phyloP scores from a whole-genome alignment of 2,888 invertebrate species.

The Erebia palarica region DNA sequence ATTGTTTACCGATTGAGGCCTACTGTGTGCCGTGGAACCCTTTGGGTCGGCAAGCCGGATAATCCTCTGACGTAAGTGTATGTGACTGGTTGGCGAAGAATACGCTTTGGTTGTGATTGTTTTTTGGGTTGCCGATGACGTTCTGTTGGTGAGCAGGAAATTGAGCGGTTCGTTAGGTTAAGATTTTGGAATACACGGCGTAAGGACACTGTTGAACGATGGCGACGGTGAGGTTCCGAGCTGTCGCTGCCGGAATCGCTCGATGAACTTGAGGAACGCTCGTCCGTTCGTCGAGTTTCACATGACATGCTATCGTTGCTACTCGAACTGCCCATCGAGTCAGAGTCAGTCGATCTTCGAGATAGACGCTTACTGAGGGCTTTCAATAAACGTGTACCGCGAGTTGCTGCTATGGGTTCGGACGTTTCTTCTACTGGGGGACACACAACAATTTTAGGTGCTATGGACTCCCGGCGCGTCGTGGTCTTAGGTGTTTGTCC shows the following conservation, averaged over 20 bases:
- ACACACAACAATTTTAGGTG: constrained; percentile 76
- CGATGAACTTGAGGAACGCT: constrained; percentile 78
- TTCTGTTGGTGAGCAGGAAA: constrained; percentile 83
- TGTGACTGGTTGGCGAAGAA: constrained; percentile 88
- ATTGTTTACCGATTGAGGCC: constrained; percentile 70
- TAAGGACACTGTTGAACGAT: constrained; percentile 85
- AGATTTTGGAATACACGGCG: constrained; percentile 88
- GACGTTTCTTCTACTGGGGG: constrained; percentile 79
- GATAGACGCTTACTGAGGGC: constrained; percentile 85
- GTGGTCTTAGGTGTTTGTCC: constrained; percentile 54
- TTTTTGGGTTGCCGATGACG: constrained; percentile 77
- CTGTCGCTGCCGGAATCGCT: constrained; percentile 86
- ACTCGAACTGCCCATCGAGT: constrained; percentile 73
- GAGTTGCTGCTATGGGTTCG: constrained; percentile 79
- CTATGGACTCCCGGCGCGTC: constrained; percentile 59
- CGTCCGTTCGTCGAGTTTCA: constrained; percentile 63
- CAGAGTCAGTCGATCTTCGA: constrained; percentile 71
- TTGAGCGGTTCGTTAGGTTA: constrained; percentile 84
- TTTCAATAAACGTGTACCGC: constrained; percentile 85
- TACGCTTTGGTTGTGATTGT: constrained; percentile 87
- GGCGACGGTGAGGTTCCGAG: constrained; percentile 74
- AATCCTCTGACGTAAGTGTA: constrained; percentile 92
- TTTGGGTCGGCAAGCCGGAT: constrained; percentile 91
- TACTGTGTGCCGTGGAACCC: constrained; percentile 85
- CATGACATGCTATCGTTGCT: constrained; percentile 74